Base-by-base conservation (phyloP, 2,888 invertebrate species). In the Bembecia ichneumoniformis region DNA sequence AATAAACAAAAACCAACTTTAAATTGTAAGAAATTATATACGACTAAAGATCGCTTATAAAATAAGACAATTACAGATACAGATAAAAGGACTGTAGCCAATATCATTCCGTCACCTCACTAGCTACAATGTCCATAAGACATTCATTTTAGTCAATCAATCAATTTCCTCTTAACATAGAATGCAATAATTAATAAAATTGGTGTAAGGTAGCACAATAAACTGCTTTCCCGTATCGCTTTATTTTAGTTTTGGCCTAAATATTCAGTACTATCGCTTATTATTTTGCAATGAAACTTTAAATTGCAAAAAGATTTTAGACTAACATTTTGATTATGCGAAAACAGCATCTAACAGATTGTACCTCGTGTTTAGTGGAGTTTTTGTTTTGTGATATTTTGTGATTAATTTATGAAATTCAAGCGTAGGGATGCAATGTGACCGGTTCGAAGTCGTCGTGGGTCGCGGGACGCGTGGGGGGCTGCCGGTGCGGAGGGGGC, bases 371-470 rank as follows among this genome's bases (percentile, higher is more conserved):
- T 28, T 28, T 28, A 28, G 9, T 28, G 5, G 28, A 28, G 28
- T 28, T 28, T 28, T 9, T 28, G 9, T 28, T 28, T 4, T 28
- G 28, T 28, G 28, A 28, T 3, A 5, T 28, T 9, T 28, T 28
- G 28, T 28, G n/a, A n/a, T n/a, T n/a, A n/a, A n/a, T 28, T 28
- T 28, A 9, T 28, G 9, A 28, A 9, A 52, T 68, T 76, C 68
- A 84, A 40, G 83, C 87, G 60, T 86, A 88, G n/a, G 89, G 77
- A 63, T 89, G 88, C 35, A 88, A 60, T 0, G 88, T 84, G 57
- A 89, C 87, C 1, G 89, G 87, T 61, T 90, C 90, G 59, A 89
- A 88, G 73, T 91, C 91, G 63, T 91, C 91, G 87, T 69, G 90
- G 62, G 69, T 89, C 65, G 62, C 87, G 77, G 71, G 90, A 77